phyloP scores from a whole-genome alignment of 2,888 invertebrate genomes.

The Isotomurus palustris region DNA sequence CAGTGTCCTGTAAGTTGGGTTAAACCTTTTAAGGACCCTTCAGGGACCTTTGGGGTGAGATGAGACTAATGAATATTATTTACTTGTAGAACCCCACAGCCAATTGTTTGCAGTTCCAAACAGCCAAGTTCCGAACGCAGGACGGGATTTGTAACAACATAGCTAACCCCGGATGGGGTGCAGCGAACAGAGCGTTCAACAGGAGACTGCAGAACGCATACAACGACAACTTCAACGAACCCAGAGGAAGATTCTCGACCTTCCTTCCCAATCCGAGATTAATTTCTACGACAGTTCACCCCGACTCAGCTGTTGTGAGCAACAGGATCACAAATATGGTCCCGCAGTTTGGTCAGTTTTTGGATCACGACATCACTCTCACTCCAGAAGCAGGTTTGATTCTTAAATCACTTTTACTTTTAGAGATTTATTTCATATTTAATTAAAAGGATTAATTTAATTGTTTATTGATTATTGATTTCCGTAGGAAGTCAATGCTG shows the following conservation, averaged over 20 bases:
- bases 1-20: constrained; percentile 28
- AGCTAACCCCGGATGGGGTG: constrained; percentile 47
- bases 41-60: neutral
- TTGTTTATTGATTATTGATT: neutral
- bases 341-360: constrained; percentile 39
- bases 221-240: constrained; percentile 43
- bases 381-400: constrained; percentile 34
- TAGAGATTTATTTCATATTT: neutral
- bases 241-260: constrained; percentile 56
- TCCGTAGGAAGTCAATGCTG: constrained; percentile 29
- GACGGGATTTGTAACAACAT: constrained; percentile 49
- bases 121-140: constrained; percentile 39
- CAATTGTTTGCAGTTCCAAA: neutral
- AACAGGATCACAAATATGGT: constrained; percentile 39
- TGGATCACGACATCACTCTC: constrained; percentile 31
- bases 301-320: constrained; percentile 56
- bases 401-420: constrained; percentile 10
- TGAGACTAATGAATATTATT: neutral
- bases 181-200: constrained; percentile 35
- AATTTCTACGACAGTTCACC: constrained; percentile 66
- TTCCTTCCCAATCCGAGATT: constrained; percentile 69
- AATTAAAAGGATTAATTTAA: neutral
- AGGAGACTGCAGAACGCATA: constrained; percentile 46
- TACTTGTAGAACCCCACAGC: neutral
- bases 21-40: neutral